Percentiles rank a stretch among this genome's conserved stretches.
Conservation (phyloP, 2,888 invertebrate genomes). For the Trissoscelio sp. region DNA sequence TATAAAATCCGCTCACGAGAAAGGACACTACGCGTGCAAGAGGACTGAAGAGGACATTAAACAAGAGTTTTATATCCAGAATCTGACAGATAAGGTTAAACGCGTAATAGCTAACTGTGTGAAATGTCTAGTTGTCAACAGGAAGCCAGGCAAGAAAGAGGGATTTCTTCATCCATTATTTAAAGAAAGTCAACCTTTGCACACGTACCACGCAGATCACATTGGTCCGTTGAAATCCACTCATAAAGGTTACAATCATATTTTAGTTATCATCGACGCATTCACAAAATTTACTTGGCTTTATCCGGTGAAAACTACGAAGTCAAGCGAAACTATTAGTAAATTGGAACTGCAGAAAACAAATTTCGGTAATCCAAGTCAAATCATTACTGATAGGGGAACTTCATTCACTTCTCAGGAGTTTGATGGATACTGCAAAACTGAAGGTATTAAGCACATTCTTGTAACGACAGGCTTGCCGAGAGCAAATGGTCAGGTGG, state of each 20-base stretch:
- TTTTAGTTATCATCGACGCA: not conserved
- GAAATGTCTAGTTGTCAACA: conserved; percentile 38
- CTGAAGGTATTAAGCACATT: conserved; percentile 1
- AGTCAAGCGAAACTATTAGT: conserved; percentile 60
- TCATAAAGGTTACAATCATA: conserved; percentile 18
- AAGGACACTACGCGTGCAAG: conserved; percentile 33
- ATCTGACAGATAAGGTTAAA: conserved; percentile 40
- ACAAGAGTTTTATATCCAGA: conserved; percentile 43
- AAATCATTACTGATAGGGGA: conserved; percentile 78
- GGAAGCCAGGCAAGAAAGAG: conserved; percentile 20
- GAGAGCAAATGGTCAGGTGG: conserved; percentile 41
- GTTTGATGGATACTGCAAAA: conserved; percentile 53
- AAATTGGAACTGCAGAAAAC: conserved; percentile 74
- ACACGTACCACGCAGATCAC: conserved; percentile 45
- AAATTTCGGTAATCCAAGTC: conserved; percentile 76
- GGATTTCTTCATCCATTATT: conserved; percentile 48
- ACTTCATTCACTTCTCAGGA: conserved; percentile 10
- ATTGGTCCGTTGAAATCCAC: conserved; percentile 27
- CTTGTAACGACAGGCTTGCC: not conserved
- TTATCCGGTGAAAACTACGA: conserved; percentile 24
- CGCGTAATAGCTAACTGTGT: conserved; percentile 44
- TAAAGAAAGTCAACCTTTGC: conserved; percentile 45
- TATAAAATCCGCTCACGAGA: conserved; percentile 27
- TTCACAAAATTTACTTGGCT: conserved; percentile 35
- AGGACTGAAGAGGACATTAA: conserved; percentile 39